Conservation (phyloP, 2,113 vertebrate genomes). For the Petrocephalus zakoni region DNA sequence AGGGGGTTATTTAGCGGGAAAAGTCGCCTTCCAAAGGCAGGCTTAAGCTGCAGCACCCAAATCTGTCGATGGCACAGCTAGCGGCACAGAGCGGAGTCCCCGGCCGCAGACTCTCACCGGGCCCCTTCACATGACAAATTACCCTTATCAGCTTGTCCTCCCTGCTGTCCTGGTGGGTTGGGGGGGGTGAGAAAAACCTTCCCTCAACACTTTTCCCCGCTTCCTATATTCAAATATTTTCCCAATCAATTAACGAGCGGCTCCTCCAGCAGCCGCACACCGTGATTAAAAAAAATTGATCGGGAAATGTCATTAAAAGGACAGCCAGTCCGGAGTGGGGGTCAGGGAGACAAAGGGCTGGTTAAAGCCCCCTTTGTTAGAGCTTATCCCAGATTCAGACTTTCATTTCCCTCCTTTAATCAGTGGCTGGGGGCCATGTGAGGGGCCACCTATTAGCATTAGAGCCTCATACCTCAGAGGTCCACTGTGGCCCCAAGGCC, state of each 20-base stretch:
- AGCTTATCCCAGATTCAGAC: not conserved
- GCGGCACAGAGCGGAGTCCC: no score
- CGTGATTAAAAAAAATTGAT: slow-evolving; percentile 36
- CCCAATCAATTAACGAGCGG: slow-evolving; percentile 36
- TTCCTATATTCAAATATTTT: slow-evolving; percentile 42
- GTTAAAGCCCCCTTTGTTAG: not conserved
- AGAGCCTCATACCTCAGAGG: not conserved
- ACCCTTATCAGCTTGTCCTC: not conserved
- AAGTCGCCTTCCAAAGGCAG: not conserved
- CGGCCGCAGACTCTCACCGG: not conserved
- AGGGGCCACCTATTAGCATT: not conserved
- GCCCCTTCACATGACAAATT: not conserved
- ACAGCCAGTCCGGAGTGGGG: slow-evolving; percentile 15
- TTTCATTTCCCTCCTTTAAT: not conserved
- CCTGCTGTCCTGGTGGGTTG: not conserved
- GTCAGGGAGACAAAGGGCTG: not conserved
- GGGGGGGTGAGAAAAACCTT: not conserved
- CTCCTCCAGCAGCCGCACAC: slow-evolving; percentile 23
- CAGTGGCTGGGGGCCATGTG: not conserved
- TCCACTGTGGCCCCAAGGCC: not conserved
- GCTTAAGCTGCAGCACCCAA: not conserved
- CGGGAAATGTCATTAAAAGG: slow-evolving; percentile 32
- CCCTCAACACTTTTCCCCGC: slow-evolving; percentile 34
- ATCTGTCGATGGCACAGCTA: not conserved
- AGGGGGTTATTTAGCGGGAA: not conserved